phyloP scores from a whole-genome alignment of 2,888 invertebrate species.

The Dastarcus helophoroides region DNA sequence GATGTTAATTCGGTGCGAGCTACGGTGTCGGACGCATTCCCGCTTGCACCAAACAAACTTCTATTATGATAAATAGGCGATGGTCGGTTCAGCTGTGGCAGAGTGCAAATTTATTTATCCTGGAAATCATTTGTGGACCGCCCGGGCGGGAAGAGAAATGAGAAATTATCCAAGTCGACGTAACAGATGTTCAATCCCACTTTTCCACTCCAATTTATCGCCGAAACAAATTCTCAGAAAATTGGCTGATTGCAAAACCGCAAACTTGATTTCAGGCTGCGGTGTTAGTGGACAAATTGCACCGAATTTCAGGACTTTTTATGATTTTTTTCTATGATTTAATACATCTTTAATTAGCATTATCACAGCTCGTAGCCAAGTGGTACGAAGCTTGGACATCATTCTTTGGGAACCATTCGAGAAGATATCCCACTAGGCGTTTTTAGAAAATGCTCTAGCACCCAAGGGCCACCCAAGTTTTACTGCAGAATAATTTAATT shows the following conservation, averaged over 20 bases:
- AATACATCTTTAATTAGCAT: no score
- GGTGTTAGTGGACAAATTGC: background rate
- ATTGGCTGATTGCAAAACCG: conserved; percentile 8
- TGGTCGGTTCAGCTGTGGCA: conserved; percentile 15
- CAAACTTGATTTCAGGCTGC: background rate
- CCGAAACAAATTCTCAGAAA: conserved; percentile 19
- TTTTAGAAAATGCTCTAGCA: no score
- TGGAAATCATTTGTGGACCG: conserved; percentile 25
- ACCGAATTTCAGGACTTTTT: conserved; percentile 1
- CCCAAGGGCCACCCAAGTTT: no score
- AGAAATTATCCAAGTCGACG: conserved; percentile 30
- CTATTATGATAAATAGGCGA: conserved; percentile 12
- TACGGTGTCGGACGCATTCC: no score
- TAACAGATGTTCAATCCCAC: conserved; percentile 26
- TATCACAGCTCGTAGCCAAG: no score
- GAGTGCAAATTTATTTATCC: conserved; percentile 26
- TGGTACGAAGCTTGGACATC: no score
- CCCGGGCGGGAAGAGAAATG: conserved; percentile 24
- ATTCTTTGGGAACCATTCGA: no score
- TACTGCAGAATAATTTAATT: no score
- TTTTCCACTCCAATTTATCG: conserved; percentile 18
- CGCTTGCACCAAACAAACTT: no score
- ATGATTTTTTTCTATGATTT: no score
- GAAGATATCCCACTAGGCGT: no score
- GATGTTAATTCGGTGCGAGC: no score